Percentiles rank a stretch among this genome's conserved stretches.
phyloP scores from a whole-genome alignment of 2,888 invertebrate genomes.

The Trachelus iudaicus region DNA sequence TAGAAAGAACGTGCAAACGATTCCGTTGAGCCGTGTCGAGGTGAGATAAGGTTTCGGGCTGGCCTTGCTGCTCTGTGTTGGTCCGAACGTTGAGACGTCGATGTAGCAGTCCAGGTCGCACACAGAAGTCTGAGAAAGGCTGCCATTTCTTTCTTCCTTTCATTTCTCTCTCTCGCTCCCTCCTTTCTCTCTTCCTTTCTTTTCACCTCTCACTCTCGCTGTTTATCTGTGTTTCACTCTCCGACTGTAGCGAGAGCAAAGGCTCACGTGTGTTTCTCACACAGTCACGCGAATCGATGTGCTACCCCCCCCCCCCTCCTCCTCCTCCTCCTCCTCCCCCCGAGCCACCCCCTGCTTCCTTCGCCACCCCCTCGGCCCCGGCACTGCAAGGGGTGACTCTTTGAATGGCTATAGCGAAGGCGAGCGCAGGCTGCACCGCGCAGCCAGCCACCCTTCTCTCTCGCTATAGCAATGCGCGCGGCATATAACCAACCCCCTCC shows the following conservation, averaged over 20 bases:
- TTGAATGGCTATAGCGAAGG: no score
- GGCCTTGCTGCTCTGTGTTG: slow-evolving; percentile 47
- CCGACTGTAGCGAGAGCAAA: no score
- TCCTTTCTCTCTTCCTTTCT: slow-evolving; percentile 23
- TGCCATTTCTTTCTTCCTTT: slow-evolving; percentile 28
- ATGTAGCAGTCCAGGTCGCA: slow-evolving; percentile 3
- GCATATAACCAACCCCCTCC: slow-evolving; percentile 19
- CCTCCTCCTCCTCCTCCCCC: no score
- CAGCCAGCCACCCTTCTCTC: no score
- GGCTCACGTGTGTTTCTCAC: no score
- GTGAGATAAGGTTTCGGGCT: slow-evolving; percentile 13
- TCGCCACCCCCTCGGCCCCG: no score
- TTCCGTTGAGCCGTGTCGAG: not conserved
- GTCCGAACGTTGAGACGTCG: slow-evolving; percentile 26
- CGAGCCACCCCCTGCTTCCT: slow-evolving; percentile 32
- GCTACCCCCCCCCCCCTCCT: slow-evolving; percentile 41
- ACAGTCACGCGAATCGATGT: slow-evolving; percentile 15
- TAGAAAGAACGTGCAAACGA: not conserved
- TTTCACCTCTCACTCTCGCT: slow-evolving; percentile 19
- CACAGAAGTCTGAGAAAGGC: not conserved
- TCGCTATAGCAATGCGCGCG: no score
- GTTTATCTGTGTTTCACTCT: not conserved
- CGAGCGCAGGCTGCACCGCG: no score
- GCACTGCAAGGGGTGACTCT: no score
- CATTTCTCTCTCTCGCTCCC: slow-evolving; percentile 18